phyloP scores from a whole-genome alignment of 2,113 vertebrate genomes.

The Pangasianodon hypophthalmus region DNA sequence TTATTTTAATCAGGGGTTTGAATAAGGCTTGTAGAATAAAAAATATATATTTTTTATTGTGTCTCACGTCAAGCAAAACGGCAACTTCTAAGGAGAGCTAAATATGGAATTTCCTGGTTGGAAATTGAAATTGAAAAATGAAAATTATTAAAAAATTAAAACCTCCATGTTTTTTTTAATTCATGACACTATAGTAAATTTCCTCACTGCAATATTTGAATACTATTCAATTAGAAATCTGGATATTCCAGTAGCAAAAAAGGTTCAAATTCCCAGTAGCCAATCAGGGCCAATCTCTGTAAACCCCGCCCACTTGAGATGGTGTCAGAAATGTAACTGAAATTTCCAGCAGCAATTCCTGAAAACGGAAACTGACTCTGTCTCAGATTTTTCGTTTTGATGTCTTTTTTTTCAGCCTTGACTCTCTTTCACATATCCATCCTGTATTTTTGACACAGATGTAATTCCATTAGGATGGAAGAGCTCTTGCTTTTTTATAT shows the following conservation, averaged over 20 bases:
- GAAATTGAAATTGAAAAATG: too few species aligned
- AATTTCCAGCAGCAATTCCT: background rate
- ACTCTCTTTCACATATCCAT: background rate
- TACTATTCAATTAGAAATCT: background rate
- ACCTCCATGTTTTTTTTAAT: background rate
- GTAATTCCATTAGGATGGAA: background rate
- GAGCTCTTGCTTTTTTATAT: background rate
- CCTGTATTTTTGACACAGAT: background rate
- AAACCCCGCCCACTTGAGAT: background rate
- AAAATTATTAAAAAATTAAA: background rate
- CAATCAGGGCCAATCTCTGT: background rate
- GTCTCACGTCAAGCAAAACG: too few species aligned
- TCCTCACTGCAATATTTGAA: background rate
- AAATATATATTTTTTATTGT: too few species aligned
- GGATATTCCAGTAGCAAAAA: background rate
- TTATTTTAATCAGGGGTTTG: too few species aligned
- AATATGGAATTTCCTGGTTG: too few species aligned
- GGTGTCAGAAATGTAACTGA: background rate
- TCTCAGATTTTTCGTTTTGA: background rate
- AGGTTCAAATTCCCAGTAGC: background rate
- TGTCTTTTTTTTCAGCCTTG: background rate
- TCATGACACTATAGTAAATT: background rate
- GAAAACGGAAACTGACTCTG: background rate
- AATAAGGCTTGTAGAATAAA: too few species aligned
- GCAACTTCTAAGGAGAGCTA: too few species aligned